phyloP scores from a whole-genome alignment of 2,888 invertebrate genomes.

The Drosophila parthenogenetica region DNA sequence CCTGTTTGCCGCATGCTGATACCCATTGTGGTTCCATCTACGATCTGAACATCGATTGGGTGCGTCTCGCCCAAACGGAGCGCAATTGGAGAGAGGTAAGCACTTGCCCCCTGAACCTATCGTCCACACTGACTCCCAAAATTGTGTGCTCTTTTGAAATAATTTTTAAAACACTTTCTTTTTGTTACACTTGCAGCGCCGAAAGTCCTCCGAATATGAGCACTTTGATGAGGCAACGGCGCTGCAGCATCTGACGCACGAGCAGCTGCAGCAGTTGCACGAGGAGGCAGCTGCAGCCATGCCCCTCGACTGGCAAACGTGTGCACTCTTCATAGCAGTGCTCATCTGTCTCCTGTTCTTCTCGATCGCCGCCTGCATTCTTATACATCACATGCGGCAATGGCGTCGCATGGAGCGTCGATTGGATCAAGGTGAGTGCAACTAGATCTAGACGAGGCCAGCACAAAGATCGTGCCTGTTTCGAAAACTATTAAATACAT shows the following conservation, averaged over 20 bases:
- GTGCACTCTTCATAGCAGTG: conserved; percentile 90
- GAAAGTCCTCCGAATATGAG: conserved; percentile 82
- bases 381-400: conserved; percentile 91
- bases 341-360: conserved; percentile 92
- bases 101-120: no score
- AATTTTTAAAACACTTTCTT: not conserved
- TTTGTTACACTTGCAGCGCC: conserved; percentile 69
- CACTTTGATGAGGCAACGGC: conserved; percentile 56
- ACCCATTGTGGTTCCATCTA: conserved; percentile 90
- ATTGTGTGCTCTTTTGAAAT: no score
- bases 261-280: conserved; percentile 81
- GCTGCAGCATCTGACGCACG: conserved; percentile 79
- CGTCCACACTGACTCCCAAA: no score
- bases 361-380: conserved; percentile 90
- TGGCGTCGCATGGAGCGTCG: conserved; percentile 92
- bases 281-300: conserved; percentile 83
- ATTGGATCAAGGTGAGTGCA: conserved; percentile 90
- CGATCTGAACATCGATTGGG: conserved; percentile 88
- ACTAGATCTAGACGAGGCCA: no score
- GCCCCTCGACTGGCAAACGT: conserved; percentile 90
- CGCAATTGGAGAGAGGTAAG: conserved; percentile 85
- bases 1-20: conserved; percentile 91
- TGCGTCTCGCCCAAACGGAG: conserved; percentile 86
- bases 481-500: no score
- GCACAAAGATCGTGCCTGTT: no score